Conservation (phyloP, 2,888 invertebrate genomes). For the Sarcophaga rosellei region DNA sequence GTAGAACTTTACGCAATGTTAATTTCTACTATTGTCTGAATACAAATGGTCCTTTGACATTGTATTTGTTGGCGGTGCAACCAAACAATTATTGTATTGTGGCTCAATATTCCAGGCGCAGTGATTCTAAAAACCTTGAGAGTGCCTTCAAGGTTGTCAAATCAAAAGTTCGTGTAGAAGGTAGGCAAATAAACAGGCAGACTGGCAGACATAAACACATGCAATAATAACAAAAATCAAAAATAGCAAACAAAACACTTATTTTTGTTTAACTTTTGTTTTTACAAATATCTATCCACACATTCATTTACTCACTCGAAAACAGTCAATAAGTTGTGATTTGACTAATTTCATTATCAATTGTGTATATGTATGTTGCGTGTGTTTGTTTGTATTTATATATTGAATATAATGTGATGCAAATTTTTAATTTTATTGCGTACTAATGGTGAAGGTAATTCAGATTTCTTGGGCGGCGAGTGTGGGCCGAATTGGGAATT, state of each 20-base stretch:
- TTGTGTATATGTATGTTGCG: background rate
- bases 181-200: constrained; percentile 58
- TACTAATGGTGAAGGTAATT: constrained; percentile 70
- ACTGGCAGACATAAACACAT: background rate
- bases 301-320: background rate
- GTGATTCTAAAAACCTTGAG: constrained; percentile 75
- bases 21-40: constrained; percentile 56
- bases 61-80: constrained; percentile 46
- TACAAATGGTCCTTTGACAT: constrained; percentile 36
- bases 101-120: constrained; percentile 72
- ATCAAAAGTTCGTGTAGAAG: constrained; percentile 75
- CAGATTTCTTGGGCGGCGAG: constrained; percentile 76
- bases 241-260: constrained; percentile 1
- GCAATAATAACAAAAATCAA: constrained; percentile 8
- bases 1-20: constrained; percentile 57
- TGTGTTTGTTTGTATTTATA: background rate
- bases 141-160: constrained; percentile 75
- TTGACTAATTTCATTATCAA: constrained; percentile 7
- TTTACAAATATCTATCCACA: constrained; percentile 3
- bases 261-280: background rate
- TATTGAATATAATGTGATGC: constrained; percentile 6
- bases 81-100: constrained; percentile 58
- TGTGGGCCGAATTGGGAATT: constrained; percentile 85
- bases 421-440: constrained; percentile 15
- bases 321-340: constrained; percentile 14